Conservation (phyloP, 1,140 invertebrate species). For the Megalonaias nervosa region DNA sequence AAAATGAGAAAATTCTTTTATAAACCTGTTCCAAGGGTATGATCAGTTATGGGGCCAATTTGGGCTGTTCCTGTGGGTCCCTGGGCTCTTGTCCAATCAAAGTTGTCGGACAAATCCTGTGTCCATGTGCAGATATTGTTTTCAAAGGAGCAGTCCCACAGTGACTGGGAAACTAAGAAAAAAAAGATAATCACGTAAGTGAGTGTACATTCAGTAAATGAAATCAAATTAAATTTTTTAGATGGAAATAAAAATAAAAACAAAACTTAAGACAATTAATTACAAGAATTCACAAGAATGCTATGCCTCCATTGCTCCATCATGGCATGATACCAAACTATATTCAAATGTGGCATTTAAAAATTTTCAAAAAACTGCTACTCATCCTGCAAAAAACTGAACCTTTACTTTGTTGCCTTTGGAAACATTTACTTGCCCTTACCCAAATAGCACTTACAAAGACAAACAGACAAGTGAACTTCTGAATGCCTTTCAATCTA, state of each 20-base stretch:
- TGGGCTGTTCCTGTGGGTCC: slow-evolving; percentile 42
- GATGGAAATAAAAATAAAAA: neutral
- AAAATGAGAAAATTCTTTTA: too few relatives aligned
- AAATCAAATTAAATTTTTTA: neutral
- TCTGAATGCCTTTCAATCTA: too few relatives aligned
- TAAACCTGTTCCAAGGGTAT: slow-evolving; percentile 48
- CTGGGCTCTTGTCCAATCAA: slow-evolving; percentile 53
- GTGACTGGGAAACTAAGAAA: slow-evolving; percentile 41
- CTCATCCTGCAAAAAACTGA: too few relatives aligned
- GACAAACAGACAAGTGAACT: too few relatives aligned
- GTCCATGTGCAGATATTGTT: slow-evolving; percentile 47
- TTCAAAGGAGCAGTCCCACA: slow-evolving; percentile 58
- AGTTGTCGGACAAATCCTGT: slow-evolving; percentile 45
- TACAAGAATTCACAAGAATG: too few relatives aligned
- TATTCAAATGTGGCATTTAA: too few relatives aligned
- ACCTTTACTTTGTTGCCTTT: too few relatives aligned
- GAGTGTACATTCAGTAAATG: neutral
- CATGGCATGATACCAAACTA: too few relatives aligned
- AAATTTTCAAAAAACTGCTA: too few relatives aligned
- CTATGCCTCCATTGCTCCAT: too few relatives aligned
- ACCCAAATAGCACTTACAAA: too few relatives aligned
- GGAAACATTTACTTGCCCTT: too few relatives aligned
- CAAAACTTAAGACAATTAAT: neutral
- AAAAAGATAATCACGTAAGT: neutral
- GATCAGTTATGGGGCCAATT: slow-evolving; percentile 56